Evolutionary conservation across 2,113 vertebrate genomes (phyloP), one percentile per base, ranked within the genome.

Genomic region (Eidolon helvum): DNA sequence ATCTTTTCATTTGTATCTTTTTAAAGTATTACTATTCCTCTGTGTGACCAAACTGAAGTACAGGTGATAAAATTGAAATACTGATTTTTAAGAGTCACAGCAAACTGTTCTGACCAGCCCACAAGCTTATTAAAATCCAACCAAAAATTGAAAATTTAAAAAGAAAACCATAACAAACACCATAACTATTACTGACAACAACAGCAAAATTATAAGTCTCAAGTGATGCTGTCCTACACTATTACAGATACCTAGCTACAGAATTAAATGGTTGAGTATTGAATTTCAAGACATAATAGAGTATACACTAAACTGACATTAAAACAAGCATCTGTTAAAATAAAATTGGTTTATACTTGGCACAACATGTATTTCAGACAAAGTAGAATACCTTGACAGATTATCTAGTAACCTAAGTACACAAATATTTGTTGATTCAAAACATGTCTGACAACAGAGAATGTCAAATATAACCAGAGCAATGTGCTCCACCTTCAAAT

Each of bases 311-410:
- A 72, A 65, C 19, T 66, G 24, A 92, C 15, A n/a, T 33, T 57
- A n/a, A 82, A 65, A 71, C 19, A 87, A 74, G 26, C 22, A 55
- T 57, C 50, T 65, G 22, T 43, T 87, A 72, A 91, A 72, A 65
- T 53, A 40, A 68, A 72, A 40, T 63, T 30, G 61, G 10, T n/a
- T 63, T 10, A 50, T 43, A 94, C 14, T 55, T 1, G 10, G 48
- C 43, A 40, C 7, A 8, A 30, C 35, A 77, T 33, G 11, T 38
- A 77, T 77, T 95, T 69, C 57, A 94, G 63, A 94, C 79, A 96
- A 95, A 90, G 35, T 50, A 97, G 83, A 96, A 97, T 33, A 35
- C 69, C n/a, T 40, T 57, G 48, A 95, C 2, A 0, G 72, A 90
- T 28, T 87, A 57, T 78, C 43, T 83, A 77, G 50, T 77, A 83